Conservation (phyloP, 1,140 invertebrate species). For the Caligus rogercresseyi region DNA sequence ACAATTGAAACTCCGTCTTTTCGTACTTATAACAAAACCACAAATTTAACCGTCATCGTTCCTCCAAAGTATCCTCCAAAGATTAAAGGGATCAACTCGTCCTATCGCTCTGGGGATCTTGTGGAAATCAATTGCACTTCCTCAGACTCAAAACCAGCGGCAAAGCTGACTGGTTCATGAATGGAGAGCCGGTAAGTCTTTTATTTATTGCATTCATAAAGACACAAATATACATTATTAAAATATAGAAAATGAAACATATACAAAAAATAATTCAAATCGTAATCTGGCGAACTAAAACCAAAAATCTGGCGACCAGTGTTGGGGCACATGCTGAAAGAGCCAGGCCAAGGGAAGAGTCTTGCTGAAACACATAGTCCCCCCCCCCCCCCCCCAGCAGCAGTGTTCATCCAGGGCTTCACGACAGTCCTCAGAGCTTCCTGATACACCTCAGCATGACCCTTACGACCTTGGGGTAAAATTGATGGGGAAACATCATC, state of each 20-base stretch:
- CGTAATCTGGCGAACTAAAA: background rate
- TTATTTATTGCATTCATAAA: background rate
- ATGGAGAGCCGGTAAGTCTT: conserved; percentile 25
- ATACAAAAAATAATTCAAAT: background rate
- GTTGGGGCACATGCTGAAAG: background rate
- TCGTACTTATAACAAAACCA: background rate
- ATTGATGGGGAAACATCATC: background rate
- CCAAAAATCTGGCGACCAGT: background rate
- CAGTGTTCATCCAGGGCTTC: too few relatives aligned
- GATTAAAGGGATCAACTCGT: conserved; percentile 51
- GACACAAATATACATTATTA: background rate
- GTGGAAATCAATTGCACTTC: conserved; percentile 57
- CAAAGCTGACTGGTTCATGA: conserved; percentile 30
- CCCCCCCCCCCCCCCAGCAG: too few relatives aligned
- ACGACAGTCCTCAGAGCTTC: too few relatives aligned
- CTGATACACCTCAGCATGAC: background rate
- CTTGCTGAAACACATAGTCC: too few relatives aligned
- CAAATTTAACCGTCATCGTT: conserved; percentile 33
- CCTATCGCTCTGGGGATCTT: conserved; percentile 59
- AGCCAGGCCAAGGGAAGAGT: background rate
- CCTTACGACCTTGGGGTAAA: background rate
- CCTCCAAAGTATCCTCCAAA: conserved; percentile 55
- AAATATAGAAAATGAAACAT: background rate
- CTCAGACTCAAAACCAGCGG: conserved; percentile 34
- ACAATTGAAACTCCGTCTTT: conserved; percentile 16